Conservation (phyloP, 2,797 vertebrate genomes). For the Hipposideros larvatus region DNA sequence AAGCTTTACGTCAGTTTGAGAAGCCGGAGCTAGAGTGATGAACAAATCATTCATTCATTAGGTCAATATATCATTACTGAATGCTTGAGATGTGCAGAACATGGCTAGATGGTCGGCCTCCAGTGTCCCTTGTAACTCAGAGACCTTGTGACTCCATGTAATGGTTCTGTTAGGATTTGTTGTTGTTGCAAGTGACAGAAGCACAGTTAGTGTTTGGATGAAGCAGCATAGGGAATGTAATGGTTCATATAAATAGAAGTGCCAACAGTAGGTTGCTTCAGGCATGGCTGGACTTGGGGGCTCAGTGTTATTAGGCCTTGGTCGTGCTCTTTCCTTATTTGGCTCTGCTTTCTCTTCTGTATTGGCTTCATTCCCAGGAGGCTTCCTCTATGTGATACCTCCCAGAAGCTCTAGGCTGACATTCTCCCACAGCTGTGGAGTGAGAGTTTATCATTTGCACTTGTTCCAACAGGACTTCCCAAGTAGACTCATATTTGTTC, state of each 20-base stretch:
- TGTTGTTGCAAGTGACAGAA: not conserved
- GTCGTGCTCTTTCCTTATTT: not conserved
- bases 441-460: not conserved
- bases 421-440: not conserved
- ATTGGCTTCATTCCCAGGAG: constrained; percentile 31
- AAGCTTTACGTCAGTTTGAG: constrained; percentile 19
- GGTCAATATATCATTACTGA: not conserved
- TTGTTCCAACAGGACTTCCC: not conserved
- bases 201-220: not conserved
- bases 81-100: not conserved
- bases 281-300: not conserved
- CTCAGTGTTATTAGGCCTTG: not conserved
- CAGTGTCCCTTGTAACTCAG: no score
- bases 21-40: not conserved
- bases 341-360: not conserved
- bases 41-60: not conserved
- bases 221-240: not conserved
- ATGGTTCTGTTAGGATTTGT: not conserved
- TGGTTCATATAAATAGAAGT: not conserved
- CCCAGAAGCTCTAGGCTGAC: constrained; percentile 23
- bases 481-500: not conserved
- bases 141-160: not conserved
- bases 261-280: not conserved
- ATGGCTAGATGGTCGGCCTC: not conserved
- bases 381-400: not conserved